Conservation (phyloP, 2,888 invertebrate genomes). For the Drosophila mulleri region DNA sequence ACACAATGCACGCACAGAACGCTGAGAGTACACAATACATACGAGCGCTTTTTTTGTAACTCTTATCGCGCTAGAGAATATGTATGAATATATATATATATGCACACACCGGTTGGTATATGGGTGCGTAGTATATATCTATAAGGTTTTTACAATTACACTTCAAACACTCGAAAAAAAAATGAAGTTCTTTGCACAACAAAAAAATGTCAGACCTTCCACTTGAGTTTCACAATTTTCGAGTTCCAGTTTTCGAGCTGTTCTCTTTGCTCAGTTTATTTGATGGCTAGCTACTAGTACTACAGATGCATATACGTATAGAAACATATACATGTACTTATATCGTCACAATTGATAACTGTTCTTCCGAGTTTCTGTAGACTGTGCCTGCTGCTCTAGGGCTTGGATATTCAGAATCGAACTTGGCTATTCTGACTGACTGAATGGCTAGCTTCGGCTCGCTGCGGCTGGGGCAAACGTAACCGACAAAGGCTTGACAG, state of each 20-base stretch:
- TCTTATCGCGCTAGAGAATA: conserved; percentile 31
- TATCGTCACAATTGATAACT: not conserved
- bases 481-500: conserved; percentile 76
- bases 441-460: conserved; percentile 34
- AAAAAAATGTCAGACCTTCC: conserved; percentile 49
- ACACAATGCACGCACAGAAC: conserved; percentile 11
- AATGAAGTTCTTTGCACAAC: conserved; percentile 26
- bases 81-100: not conserved
- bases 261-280: not conserved
- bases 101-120: no score
- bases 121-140: not conserved
- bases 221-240: conserved; percentile 21
- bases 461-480: conserved; percentile 58
- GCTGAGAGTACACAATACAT: conserved; percentile 12
- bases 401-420: conserved; percentile 32
- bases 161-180: conserved; percentile 42
- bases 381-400: not conserved
- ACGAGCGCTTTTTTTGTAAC: conserved; percentile 9
- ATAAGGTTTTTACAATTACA: conserved; percentile 28
- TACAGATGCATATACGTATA: not conserved
- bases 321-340: not conserved
- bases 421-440: conserved; percentile 10
- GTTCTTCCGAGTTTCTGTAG: not conserved
- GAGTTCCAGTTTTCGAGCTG: conserved; percentile 17
- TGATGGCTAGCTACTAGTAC: not conserved